Evolutionary conservation across 2,888 invertebrate genomes (phyloP).

Genomic region (Lasioglossum morio): DNA sequence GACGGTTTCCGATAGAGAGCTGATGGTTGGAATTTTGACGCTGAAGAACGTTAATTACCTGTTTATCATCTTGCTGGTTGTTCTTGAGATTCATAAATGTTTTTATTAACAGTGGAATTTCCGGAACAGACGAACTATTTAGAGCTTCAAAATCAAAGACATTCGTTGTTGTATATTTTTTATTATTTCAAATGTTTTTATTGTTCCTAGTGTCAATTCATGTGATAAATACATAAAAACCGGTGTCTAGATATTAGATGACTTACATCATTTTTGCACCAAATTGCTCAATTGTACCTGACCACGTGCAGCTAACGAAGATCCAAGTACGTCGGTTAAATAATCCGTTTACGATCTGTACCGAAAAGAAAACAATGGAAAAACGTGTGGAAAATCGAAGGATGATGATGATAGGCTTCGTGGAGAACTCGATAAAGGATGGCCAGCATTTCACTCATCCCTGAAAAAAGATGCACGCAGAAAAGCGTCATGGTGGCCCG

Average conservation of each 20-base stretch:
- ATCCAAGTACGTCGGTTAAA: not conserved
- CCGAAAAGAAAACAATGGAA: not conserved
- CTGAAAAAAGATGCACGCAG: conserved; percentile 36
- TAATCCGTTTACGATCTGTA: not conserved
- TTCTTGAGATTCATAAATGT: not conserved
- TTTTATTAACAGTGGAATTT: not conserved
- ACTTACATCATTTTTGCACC: not conserved
- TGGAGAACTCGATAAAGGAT: not conserved
- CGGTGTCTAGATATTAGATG: not conserved
- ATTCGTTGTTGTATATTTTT: too few relatives aligned
- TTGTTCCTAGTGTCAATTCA: too few relatives aligned
- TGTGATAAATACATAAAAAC: too few relatives aligned
- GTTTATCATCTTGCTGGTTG: not conserved
- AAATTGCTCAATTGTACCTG: not conserved
- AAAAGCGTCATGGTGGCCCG: not conserved
- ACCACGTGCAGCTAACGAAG: not conserved
- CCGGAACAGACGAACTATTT: too few relatives aligned
- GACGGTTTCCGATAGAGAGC: not conserved
- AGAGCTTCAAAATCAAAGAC: too few relatives aligned
- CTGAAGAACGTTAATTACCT: not conserved
- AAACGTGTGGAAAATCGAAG: not conserved
- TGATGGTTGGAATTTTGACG: not conserved
- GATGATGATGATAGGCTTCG: not conserved
- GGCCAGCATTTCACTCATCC: conserved; percentile 24
- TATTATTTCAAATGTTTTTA: too few relatives aligned